Conservation (phyloP, 2,113 vertebrate species). For the Phalacrocorax aristotelis region DNA sequence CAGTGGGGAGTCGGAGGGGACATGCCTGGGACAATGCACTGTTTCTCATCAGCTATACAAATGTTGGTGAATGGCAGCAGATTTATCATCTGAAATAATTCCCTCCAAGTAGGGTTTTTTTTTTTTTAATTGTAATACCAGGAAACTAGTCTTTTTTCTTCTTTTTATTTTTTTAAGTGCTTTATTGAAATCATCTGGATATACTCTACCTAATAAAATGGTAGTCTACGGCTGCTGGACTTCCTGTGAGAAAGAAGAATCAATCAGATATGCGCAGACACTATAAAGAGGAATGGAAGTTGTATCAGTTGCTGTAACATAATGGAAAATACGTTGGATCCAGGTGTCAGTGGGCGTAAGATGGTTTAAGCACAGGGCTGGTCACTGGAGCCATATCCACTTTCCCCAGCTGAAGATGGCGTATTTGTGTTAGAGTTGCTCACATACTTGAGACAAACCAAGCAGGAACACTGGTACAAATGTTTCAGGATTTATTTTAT, state of each 20-base stretch:
- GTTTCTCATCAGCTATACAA: constrained; percentile 60
- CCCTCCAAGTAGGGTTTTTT: constrained; percentile 56
- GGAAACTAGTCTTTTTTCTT: constrained; percentile 45
- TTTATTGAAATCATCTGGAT: constrained; percentile 81
- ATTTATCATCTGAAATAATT: constrained; percentile 73
- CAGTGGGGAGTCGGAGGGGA: background rate
- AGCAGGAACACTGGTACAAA: background rate
- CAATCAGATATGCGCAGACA: constrained; percentile 41
- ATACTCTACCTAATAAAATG: constrained; percentile 67
- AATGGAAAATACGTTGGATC: background rate
- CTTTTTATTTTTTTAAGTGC: background rate
- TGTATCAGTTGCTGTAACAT: constrained; percentile 13
- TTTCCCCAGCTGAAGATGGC: background rate
- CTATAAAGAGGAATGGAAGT: constrained; percentile 23
- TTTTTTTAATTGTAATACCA: constrained; percentile 70
- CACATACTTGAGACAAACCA: fast-evolving
- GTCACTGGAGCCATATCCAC: background rate
- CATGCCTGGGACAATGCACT: background rate
- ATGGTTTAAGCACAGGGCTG: background rate
- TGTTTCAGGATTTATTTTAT: background rate
- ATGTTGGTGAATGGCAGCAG: constrained; percentile 64
- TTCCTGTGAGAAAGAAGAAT: constrained; percentile 67
- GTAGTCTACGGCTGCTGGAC: constrained; percentile 49
- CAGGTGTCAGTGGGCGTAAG: background rate
- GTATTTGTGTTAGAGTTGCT: background rate